Evolutionary conservation across 2,888 invertebrate species (phyloP), one percentile per base, ranked within the genome.

Genomic region (Chrysina gloriosa): DNA sequence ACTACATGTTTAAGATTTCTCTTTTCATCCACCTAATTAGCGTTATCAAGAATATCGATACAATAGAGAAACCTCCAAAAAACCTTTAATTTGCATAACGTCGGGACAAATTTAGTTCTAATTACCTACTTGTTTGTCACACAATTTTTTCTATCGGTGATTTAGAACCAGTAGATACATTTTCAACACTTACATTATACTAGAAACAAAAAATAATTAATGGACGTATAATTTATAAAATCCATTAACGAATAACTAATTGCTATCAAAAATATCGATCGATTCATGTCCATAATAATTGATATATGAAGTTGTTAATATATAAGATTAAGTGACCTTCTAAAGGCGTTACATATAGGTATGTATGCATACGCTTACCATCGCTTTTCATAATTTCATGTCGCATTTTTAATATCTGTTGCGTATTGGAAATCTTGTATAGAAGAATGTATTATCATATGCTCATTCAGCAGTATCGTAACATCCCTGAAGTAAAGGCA

Each of bases 341-440:
- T 31, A 31, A 52, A 34, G 19, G 9, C 19, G 25, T n/a, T n/a
- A n/a, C n/a, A n/a, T n/a, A n/a, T n/a, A n/a, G n/a, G n/a, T n/a
- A 14, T 31, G 39, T 39, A 11, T 11, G 3, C 16, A 39, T 19
- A 31, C 1, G 29, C 9, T 52, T 52, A 29, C 52, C 9, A 31
- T 52, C 52, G 34, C 52, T 52, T 31, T 52, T n/a, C 31, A 19
- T 23, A 47, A 5, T 47, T 21, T n/a, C 4, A 21, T 47, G 23
- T 19, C 23, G 21, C 39, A n/a, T n/a, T n/a, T n/a, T n/a, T n/a
- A n/a, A n/a, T n/a, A n/a, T n/a, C n/a, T n/a, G n/a, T n/a, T n/a
- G n/a, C n/a, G n/a, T n/a, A n/a, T n/a, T n/a, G n/a, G n/a, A n/a
- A n/a, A n/a, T n/a, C n/a, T n/a, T n/a, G n/a, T n/a, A n/a, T n/a